Percentiles rank a stretch among this genome's conserved stretches.
These are phyloP conservation scores for Xiphophorus hellerii DNA, from an alignment of 2,113 vertebrate genomes.

Conservation along the genomic window DNA sequence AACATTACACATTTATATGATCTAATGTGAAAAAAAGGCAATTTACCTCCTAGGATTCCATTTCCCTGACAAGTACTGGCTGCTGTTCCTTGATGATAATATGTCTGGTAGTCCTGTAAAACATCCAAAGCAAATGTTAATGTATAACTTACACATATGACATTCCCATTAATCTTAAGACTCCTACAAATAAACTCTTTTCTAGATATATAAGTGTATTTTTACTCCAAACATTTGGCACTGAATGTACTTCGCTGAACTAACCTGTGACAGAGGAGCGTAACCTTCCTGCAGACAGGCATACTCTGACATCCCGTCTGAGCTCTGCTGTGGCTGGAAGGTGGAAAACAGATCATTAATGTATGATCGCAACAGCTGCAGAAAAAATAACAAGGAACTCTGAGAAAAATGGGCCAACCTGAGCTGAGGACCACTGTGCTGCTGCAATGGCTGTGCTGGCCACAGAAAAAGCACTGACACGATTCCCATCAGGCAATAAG, in stretches of 20 bases:
- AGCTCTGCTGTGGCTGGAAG: conserved; percentile 86
- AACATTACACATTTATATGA: not conserved
- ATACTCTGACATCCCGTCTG: conserved; percentile 89
- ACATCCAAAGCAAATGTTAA: not conserved
- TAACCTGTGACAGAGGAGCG: conserved; percentile 84
- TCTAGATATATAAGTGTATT: not conserved
- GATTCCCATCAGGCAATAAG: conserved; percentile 93
- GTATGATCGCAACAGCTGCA: not conserved
- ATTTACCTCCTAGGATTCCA: conserved; percentile 82
- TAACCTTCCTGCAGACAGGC: conserved; percentile 92
- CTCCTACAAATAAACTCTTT: not conserved
- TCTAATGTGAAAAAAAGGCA: not conserved
- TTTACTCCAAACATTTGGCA: not conserved
- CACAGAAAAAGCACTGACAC: conserved; percentile 96
- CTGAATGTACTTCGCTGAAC: not conserved
- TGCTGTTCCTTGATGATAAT: conserved; percentile 85
- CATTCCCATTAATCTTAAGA: not conserved
- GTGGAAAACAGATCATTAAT: not conserved
- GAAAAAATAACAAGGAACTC: not conserved
- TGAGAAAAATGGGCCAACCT: conserved; percentile 78
- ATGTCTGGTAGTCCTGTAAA: conserved; percentile 88
- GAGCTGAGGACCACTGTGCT: conserved; percentile 98
- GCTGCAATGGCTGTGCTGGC: conserved; percentile 98
- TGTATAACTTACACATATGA: not conserved
- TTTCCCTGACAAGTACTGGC: conserved; percentile 85